Percentiles rank a stretch among this genome's conserved stretches.
phyloP scores from a whole-genome alignment of 2,113 vertebrate species.

The Girardinichthys multiradiatus region DNA sequence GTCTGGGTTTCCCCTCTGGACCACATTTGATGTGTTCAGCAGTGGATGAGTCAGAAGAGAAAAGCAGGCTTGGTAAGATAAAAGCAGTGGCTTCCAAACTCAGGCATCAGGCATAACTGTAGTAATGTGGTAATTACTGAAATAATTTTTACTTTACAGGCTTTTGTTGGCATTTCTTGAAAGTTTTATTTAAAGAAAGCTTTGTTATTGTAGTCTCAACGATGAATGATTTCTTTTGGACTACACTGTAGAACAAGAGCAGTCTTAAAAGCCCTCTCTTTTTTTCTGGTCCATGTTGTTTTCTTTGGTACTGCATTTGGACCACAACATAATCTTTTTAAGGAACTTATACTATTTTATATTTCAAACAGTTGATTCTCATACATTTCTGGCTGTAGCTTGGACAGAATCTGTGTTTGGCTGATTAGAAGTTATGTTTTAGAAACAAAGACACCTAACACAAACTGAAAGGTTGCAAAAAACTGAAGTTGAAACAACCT shows the following conservation, averaged over 20 bases:
- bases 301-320: background rate
- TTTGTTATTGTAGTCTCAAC: background rate
- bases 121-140: background rate
- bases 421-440: background rate
- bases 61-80: conserved; percentile 5
- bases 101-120: background rate
- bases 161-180: background rate
- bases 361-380: background rate
- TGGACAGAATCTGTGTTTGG: background rate
- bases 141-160: background rate
- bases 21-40: conserved; percentile 21
- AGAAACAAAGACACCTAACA: background rate
- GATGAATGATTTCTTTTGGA: no score
- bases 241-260: background rate
- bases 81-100: background rate
- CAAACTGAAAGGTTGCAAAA: fast-evolving
- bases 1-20: conserved; percentile 9
- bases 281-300: background rate
- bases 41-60: background rate
- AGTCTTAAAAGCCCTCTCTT: background rate
- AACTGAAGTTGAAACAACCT: background rate
- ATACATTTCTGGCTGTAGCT: background rate
- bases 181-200: background rate
- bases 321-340: background rate
- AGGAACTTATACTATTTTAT: background rate